A percentile compares a stretch with the other conserved stretches of the same genome.
phyloP scores from a whole-genome alignment of 2,888 invertebrate species.

The Drosophila pegasa region DNA sequence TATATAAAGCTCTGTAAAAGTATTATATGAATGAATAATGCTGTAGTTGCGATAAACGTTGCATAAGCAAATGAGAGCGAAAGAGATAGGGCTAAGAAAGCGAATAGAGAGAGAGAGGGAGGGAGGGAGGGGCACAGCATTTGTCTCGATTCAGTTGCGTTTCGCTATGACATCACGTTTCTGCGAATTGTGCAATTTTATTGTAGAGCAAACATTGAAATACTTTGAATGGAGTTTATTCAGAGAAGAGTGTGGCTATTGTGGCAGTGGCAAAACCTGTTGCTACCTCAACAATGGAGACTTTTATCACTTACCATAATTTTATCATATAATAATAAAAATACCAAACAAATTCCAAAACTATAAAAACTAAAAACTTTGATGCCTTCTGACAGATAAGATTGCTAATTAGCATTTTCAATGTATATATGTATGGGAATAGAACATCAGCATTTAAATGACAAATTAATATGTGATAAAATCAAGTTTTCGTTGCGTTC shows the following conservation, averaged over 20 bases:
- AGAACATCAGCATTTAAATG: constrained; percentile 36
- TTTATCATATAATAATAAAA: neutral
- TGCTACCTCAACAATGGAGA: constrained; percentile 40
- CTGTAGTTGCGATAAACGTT: constrained; percentile 24
- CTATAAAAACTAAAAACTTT: constrained; percentile 10
- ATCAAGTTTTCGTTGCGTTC: constrained; percentile 22
- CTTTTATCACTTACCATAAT: constrained; percentile 14
- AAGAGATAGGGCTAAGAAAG: neutral
- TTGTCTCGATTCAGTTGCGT: constrained; percentile 29
- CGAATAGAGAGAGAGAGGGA: neutral
- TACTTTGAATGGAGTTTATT: constrained; percentile 1
- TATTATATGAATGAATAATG: constrained; percentile 19
- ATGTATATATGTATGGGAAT: neutral
- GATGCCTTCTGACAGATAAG: constrained; percentile 39
- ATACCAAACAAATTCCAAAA: constrained; percentile 12
- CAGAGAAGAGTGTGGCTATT: neutral
- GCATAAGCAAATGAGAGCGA: constrained; percentile 23
- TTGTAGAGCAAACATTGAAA: constrained; percentile 23
- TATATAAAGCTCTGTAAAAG: constrained; percentile 13
- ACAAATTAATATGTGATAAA: constrained; percentile 34
- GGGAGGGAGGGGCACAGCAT: neutral
- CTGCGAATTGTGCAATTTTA: constrained; percentile 39
- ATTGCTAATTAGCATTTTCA: constrained; percentile 10
- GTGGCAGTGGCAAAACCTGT: constrained; percentile 11
- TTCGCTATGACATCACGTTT: constrained; percentile 46